A percentile compares a stretch with the other conserved stretches of the same genome.
Conservation (phyloP, 1,140 invertebrate species). For the Cydia amplana region DNA sequence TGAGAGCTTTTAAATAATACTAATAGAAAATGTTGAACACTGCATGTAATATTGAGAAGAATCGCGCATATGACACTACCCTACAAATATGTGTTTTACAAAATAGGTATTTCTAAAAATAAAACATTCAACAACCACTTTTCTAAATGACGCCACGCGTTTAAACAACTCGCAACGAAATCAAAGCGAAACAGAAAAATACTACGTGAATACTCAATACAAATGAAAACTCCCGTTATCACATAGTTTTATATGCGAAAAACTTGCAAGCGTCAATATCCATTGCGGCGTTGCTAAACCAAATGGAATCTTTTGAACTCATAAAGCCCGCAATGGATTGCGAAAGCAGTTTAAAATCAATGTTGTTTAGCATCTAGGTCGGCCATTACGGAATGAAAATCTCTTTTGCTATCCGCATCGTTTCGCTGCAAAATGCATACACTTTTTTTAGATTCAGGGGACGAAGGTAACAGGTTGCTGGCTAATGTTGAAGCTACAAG, state of each 20-base stretch:
- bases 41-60: too few species aligned
- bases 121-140: not conserved
- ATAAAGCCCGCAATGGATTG: not conserved
- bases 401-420: not conserved
- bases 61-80: too few species aligned
- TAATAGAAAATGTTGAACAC: too few species aligned
- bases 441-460: not conserved
- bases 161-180: slow-evolving; percentile 4
- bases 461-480: slow-evolving; percentile 8
- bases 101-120: not conserved
- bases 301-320: not conserved
- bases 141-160: not conserved
- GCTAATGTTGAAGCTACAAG: slow-evolving; percentile 12
- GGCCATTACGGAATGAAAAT: slow-evolving; percentile 10
- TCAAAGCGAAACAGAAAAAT: slow-evolving; percentile 14
- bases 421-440: slow-evolving; percentile 12
- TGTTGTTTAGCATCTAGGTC: not conserved
- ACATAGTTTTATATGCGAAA: not conserved
- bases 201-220: slow-evolving; percentile 13
- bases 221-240: slow-evolving; percentile 13
- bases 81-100: not conserved
- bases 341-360: not conserved
- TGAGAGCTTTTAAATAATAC: too few species aligned
- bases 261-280: not conserved
- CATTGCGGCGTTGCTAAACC: not conserved